Evolutionary conservation across 2,797 vertebrate species (phyloP).

Genomic region (Pterois miles): DNA sequence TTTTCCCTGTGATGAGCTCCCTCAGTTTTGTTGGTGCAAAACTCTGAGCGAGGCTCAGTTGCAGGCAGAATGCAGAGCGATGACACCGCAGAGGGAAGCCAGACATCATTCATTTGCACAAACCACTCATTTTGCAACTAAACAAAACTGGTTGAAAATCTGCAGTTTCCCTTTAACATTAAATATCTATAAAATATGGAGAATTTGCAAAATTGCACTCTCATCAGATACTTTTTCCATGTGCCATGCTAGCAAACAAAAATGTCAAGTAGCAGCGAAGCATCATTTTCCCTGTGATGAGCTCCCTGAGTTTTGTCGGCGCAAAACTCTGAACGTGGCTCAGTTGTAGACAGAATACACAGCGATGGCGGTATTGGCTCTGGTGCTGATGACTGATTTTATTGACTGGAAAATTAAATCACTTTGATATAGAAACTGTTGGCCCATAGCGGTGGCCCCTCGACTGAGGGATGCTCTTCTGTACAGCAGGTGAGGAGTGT

Average conservation of each 20-base stretch:
- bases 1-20: slow-evolving; percentile 33
- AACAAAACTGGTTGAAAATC: background rate
- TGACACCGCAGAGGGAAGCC: too few relatives aligned
- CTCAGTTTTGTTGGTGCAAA: slow-evolving; percentile 34
- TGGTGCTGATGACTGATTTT: slow-evolving; percentile 91
- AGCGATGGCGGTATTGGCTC: slow-evolving; percentile 50
- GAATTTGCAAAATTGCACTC: slow-evolving; percentile 1
- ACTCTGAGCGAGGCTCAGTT: slow-evolving; percentile 27
- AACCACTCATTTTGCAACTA: background rate
- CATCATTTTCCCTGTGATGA: slow-evolving; percentile 38
- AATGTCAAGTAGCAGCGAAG: slow-evolving; percentile 1
- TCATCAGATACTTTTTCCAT: background rate
- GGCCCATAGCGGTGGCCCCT: slow-evolving; percentile 61
- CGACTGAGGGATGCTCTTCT: slow-evolving; percentile 52
- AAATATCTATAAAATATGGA: background rate
- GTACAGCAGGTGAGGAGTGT: slow-evolving; percentile 37
- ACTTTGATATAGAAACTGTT: slow-evolving; percentile 92
- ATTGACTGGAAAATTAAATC: slow-evolving; percentile 99
- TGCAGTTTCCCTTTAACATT: background rate
- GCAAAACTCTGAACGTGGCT: slow-evolving; percentile 28
- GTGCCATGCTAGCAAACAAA: background rate
- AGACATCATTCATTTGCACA: too few relatives aligned
- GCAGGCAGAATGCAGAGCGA: slow-evolving; percentile 49
- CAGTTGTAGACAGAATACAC: slow-evolving; percentile 44
- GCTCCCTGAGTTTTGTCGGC: slow-evolving; percentile 30